A percentile compares a stretch with the other conserved stretches of the same genome.
Conservation (phyloP, 2,113 vertebrate species). For the Puffinus mauretanicus region DNA sequence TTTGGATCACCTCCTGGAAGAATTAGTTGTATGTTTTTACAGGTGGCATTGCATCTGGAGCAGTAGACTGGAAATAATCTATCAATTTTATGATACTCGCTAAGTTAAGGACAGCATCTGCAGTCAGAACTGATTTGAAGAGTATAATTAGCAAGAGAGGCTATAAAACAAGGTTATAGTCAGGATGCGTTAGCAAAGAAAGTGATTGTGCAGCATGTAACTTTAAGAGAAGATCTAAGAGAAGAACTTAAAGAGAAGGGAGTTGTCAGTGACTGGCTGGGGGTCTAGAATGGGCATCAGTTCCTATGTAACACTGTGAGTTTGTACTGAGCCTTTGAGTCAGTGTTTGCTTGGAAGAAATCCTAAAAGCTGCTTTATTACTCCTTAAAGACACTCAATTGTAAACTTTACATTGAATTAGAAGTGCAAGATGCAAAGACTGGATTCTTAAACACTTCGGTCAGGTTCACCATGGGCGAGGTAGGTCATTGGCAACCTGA, state of each 20-base stretch:
- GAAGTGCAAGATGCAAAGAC: background rate
- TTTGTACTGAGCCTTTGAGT: background rate
- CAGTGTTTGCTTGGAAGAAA: background rate
- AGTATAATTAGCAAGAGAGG: background rate
- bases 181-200: background rate
- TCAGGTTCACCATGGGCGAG: rapidly evolving
- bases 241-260: background rate
- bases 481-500: background rate
- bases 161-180: background rate
- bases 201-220: background rate
- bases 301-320: background rate
- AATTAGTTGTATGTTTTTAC: background rate
- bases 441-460: background rate
- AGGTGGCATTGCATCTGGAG: background rate
- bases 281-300: background rate
- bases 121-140: background rate
- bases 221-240: background rate
- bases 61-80: background rate
- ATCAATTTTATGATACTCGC: background rate
- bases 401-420: background rate
- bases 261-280: background rate
- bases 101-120: background rate
- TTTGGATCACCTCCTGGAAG: background rate
- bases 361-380: background rate
- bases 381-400: background rate